phyloP scores from a whole-genome alignment of 2,888 invertebrate genomes.

The Callosobruchus maculatus region DNA sequence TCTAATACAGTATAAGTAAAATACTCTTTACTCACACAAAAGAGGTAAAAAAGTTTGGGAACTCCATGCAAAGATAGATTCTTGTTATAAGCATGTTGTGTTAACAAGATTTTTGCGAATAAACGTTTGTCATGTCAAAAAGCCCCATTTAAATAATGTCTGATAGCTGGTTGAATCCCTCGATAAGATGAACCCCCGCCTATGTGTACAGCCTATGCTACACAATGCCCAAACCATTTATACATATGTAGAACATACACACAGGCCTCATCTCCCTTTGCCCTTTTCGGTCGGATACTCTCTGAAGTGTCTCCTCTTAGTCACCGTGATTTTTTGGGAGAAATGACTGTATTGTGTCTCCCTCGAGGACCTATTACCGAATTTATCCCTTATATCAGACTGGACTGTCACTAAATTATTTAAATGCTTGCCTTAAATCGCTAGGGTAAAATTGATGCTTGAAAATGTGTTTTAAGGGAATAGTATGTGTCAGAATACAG shows the following conservation, averaged over 20 bases:
- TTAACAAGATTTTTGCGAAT: too few relatives aligned
- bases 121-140: too few relatives aligned
- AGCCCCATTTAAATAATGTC: too few relatives aligned
- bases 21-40: too few relatives aligned
- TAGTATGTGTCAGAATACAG: not conserved
- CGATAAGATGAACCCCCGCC: not conserved
- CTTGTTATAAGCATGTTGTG: too few relatives aligned
- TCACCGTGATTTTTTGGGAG: slow-evolving; percentile 14
- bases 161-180: too few relatives aligned
- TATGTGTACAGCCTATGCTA: not conserved
- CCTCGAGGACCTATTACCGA: not conserved
- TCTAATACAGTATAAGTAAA: too few relatives aligned
- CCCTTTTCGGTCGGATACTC: slow-evolving; percentile 16
- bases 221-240: slow-evolving; percentile 4
- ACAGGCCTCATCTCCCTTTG: slow-evolving; percentile 3
- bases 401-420: not conserved
- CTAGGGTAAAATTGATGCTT: not conserved
- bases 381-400: not conserved
- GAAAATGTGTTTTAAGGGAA: not conserved
- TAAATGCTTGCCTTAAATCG: not conserved
- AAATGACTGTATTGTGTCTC: not conserved
- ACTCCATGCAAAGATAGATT: too few relatives aligned
- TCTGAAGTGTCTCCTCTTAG: slow-evolving; percentile 19
- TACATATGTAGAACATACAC: slow-evolving; percentile 20
- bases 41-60: too few relatives aligned